Conservation (phyloP, 2,888 invertebrate genomes). For the Gymnocheta viridis region DNA sequence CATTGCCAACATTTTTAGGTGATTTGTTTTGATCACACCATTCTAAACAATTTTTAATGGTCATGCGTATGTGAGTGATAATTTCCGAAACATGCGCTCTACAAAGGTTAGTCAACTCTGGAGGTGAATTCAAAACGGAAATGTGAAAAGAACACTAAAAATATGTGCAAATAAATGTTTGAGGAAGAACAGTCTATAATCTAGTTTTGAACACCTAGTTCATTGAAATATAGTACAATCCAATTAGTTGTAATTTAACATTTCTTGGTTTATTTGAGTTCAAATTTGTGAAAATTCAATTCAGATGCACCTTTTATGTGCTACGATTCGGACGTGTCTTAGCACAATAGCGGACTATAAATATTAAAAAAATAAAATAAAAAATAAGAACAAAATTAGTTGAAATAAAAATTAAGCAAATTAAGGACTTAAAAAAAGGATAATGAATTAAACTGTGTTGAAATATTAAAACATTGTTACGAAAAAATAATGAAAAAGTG, state of each 20-base stretch:
- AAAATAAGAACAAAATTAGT: too few relatives aligned
- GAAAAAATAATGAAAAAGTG: conserved; percentile 33
- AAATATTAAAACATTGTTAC: conserved; percentile 3
- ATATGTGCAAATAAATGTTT: conserved; percentile 46
- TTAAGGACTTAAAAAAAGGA: conserved; percentile 42
- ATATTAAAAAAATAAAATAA: conserved; percentile 41
- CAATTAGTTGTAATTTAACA: conserved; percentile 77
- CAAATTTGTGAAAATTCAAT: conserved; percentile 63
- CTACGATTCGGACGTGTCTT: conserved; percentile 81
- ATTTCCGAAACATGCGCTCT: conserved; percentile 50
- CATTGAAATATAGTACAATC: conserved; percentile 79
- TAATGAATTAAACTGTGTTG: background rate
- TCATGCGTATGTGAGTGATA: conserved; percentile 37
- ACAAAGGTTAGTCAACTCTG: conserved; percentile 63
- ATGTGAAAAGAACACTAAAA: conserved; percentile 32
- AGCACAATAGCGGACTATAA: conserved; percentile 70
- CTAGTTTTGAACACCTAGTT: conserved; percentile 71
- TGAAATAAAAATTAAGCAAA: too few relatives aligned
- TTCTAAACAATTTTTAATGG: conserved; percentile 52
- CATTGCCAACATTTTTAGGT: conserved; percentile 30
- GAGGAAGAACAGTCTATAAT: conserved; percentile 53
- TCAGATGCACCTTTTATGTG: conserved; percentile 80
- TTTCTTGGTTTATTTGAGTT: conserved; percentile 68
- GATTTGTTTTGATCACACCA: conserved; percentile 52
- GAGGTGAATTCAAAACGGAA: conserved; percentile 63